Evolutionary conservation across 1,140 invertebrate species (phyloP), one percentile per base, ranked within the genome.

Genomic region (Heliothis virescens): DNA sequence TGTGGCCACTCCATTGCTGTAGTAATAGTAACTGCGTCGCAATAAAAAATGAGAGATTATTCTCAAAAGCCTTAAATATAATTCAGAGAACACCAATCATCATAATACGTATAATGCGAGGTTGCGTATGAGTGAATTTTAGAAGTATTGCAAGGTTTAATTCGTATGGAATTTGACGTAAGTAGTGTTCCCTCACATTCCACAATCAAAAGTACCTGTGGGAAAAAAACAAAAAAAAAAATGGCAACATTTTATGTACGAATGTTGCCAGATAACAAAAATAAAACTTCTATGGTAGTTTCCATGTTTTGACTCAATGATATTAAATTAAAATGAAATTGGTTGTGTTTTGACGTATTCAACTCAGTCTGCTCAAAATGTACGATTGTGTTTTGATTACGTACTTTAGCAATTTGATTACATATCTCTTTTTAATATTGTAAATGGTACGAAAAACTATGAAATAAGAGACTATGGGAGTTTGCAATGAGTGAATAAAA

Each of bases 321-420:
- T 63, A 11, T 41, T 52, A 15, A 69, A 29, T 69, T 13, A 53
- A 53, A 48, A 65, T 41, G 53, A 41, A 63, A 59, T 47, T 48
- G 74, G 74, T 65, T 76, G 74, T 76, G 74, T 76, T n/a, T 76
- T 50, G 59, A 76, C 47, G 59, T 63, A 41, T 59, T 34, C 15
- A n/a, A 41, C 2, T 48, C 47, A 47, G 48, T 29, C 69, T 4
- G 59, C 74, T 76, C 74, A 76, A 62, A 26, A 18, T 1, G 41
- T 75, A 16, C 13, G 41, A 75, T 34, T 75, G 29, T 13, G 34
- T 59, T 75, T 50, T 75, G 15, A 48, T 75, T 26, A 50, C 16
- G 50, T 11, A 26, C 65, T n/a, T 13, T 76, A 76, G 74, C 60
- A 62, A 76, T 76, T 75, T 34, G 26, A 65, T 76, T 41, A 75